Evolutionary conservation across 1,140 invertebrate genomes (phyloP).

Genomic region (Leguminivora glycinivorella): DNA sequence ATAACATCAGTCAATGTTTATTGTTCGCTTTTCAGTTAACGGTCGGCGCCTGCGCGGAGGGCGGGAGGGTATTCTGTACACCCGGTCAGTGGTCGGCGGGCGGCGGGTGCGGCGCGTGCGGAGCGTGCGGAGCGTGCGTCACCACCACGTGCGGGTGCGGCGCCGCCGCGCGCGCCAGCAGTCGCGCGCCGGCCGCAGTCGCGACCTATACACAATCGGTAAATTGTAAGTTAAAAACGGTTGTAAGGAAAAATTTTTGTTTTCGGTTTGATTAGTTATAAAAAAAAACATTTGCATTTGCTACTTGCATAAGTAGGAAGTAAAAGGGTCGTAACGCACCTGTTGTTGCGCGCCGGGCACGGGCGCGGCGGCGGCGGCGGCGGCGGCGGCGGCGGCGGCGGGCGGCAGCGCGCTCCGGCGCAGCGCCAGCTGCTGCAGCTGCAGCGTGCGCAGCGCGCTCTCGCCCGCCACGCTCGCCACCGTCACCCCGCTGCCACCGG

Average conservation of each 20-base stretch:
- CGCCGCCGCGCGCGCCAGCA: slow-evolving; percentile 28
- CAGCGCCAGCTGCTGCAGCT: slow-evolving; percentile 59
- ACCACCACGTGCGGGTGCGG: slow-evolving; percentile 15
- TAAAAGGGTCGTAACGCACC: neutral
- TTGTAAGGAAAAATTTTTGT: too few species aligned
- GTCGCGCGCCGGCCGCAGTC: slow-evolving; percentile 23
- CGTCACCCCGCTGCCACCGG: slow-evolving; percentile 33
- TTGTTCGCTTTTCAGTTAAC: neutral
- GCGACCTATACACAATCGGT: too few species aligned
- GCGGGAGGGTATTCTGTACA: too few species aligned
- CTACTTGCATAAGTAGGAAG: too few species aligned
- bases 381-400: slow-evolving; percentile 30
- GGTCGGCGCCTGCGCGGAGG: neutral
- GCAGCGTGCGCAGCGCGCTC: slow-evolving; percentile 54
- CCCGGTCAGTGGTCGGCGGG: too few species aligned
- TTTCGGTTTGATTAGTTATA: too few species aligned
- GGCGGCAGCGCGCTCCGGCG: slow-evolving; percentile 40
- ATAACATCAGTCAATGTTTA: slow-evolving; percentile 6
- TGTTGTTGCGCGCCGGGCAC: slow-evolving; percentile 31
- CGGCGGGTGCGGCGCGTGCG: slow-evolving; percentile 25
- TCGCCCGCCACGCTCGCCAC: slow-evolving; percentile 32
- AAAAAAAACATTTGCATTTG: too few species aligned
- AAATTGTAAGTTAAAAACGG: too few species aligned
- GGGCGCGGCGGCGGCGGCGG: slow-evolving; percentile 33
- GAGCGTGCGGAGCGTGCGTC: slow-evolving; percentile 34